phyloP scores from a whole-genome alignment of 2,113 vertebrate species.

The Alaudala cheleensis region DNA sequence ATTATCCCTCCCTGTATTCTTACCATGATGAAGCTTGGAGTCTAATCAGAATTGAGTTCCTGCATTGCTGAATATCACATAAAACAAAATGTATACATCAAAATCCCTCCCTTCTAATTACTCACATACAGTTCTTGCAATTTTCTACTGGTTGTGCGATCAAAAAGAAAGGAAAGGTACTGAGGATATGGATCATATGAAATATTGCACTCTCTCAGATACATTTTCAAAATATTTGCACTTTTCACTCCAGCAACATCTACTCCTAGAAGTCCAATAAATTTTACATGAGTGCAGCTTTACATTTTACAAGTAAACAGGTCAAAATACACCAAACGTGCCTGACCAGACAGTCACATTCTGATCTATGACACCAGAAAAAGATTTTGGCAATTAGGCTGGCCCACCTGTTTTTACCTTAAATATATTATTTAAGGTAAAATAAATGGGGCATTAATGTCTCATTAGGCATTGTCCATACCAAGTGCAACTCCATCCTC shows the following conservation, averaged over 20 bases:
- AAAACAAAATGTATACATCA: not conserved
- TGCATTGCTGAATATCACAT: not conserved
- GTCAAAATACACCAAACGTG: not conserved
- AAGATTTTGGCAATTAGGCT: not conserved
- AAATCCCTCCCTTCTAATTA: not conserved
- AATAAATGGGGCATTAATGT: not conserved
- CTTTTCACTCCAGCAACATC: not conserved
- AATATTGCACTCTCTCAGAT: not conserved
- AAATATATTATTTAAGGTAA: not conserved
- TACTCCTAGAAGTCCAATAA: not conserved
- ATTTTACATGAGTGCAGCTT: fast-evolving
- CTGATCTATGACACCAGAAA: not conserved
- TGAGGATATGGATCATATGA: not conserved
- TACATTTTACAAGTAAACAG: not conserved
- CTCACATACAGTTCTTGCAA: not conserved
- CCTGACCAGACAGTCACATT: not conserved
- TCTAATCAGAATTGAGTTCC: not conserved
- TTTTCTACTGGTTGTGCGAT: not conserved
- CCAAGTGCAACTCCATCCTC: not conserved
- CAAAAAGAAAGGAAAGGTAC: not conserved
- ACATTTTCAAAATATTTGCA: not conserved
- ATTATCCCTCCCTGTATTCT: not conserved
- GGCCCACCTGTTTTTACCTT: not conserved
- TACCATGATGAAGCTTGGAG: not conserved
- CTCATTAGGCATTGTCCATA: not conserved